Percentiles rank a stretch among this genome's conserved stretches.
phyloP scores from a whole-genome alignment of 2,888 invertebrate species.

The Patella caerulea region DNA sequence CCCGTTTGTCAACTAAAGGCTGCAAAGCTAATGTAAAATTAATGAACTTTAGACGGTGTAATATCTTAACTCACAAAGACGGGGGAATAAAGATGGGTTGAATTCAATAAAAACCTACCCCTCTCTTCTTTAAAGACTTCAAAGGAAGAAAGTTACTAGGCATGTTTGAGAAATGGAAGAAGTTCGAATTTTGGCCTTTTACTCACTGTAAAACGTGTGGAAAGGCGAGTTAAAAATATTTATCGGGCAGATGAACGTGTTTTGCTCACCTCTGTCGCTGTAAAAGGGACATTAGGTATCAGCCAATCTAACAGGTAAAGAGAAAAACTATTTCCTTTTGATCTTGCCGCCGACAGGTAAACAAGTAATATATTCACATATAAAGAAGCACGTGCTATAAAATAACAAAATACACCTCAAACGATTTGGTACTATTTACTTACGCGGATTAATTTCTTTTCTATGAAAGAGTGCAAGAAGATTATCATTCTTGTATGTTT shows the following conservation, averaged over 20 bases:
- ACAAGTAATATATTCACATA: slow-evolving; percentile 4
- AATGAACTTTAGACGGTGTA: neutral
- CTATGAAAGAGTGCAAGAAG: neutral
- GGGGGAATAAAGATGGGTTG: no score
- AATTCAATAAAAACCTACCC: no score
- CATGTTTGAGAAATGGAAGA: neutral
- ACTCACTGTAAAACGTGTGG: neutral
- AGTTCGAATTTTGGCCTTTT: neutral
- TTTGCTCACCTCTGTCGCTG: neutral
- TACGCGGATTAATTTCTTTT: slow-evolving; percentile 13
- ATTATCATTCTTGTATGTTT: slow-evolving; percentile 1
- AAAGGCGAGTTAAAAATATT: neutral
- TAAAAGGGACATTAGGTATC: slow-evolving; percentile 6
- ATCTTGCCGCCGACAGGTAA: slow-evolving; percentile 8
- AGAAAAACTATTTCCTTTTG: slow-evolving; percentile 2
- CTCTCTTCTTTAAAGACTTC: neutral
- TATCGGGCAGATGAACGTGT: neutral
- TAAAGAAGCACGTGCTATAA: neutral
- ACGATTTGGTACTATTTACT: slow-evolving; percentile 11
- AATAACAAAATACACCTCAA: slow-evolving; percentile 5
- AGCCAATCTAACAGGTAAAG: neutral
- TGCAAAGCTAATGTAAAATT: slow-evolving; percentile 3
- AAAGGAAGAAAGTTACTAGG: neutral
- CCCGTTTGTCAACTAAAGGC: no score
- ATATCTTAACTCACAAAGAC: no score